Conservation (phyloP, 2,113 vertebrate genomes). For the Psettodes erumei region DNA sequence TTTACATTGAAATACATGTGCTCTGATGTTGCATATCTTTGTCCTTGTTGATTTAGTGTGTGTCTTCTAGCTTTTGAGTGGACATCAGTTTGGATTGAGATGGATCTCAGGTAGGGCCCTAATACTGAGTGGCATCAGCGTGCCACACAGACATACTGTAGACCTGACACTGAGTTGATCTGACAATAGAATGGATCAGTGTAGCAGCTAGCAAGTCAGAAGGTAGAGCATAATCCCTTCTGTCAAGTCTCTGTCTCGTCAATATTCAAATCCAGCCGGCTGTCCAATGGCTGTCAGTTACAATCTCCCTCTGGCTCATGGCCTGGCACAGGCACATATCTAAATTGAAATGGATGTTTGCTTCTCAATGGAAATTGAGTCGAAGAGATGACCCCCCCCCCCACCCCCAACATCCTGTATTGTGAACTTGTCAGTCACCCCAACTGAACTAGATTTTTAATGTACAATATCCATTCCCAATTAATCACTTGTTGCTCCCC, state of each 20-base stretch:
- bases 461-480: slow-evolving; percentile 43
- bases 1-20: slow-evolving; percentile 50
- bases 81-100: slow-evolving; percentile 76
- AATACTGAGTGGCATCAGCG: slow-evolving; percentile 76
- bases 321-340: slow-evolving; percentile 76
- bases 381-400: slow-evolving; percentile 68
- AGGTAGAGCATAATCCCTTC: slow-evolving; percentile 81
- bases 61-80: slow-evolving; percentile 64
- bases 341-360: slow-evolving; percentile 83
- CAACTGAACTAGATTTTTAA: slow-evolving; percentile 55
- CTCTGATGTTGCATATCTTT: slow-evolving; percentile 52
- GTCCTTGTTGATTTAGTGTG: slow-evolving; percentile 50
- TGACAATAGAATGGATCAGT: slow-evolving; percentile 83
- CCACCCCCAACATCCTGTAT: slow-evolving; percentile 29
- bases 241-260: slow-evolving; percentile 83
- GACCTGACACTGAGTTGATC: slow-evolving; percentile 80
- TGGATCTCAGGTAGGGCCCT: slow-evolving; percentile 73
- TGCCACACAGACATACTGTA: slow-evolving; percentile 70
- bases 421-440: slow-evolving; percentile 76
- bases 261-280: slow-evolving; percentile 82
- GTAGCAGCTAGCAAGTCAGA: slow-evolving; percentile 76
- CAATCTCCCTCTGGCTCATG: slow-evolving; percentile 76
- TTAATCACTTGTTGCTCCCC: slow-evolving; percentile 21
- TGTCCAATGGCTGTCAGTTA: slow-evolving; percentile 83
- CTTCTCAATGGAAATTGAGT: slow-evolving; percentile 79